phyloP scores from a whole-genome alignment of 2,888 invertebrate genomes.

The Drosophila aldrichi region DNA sequence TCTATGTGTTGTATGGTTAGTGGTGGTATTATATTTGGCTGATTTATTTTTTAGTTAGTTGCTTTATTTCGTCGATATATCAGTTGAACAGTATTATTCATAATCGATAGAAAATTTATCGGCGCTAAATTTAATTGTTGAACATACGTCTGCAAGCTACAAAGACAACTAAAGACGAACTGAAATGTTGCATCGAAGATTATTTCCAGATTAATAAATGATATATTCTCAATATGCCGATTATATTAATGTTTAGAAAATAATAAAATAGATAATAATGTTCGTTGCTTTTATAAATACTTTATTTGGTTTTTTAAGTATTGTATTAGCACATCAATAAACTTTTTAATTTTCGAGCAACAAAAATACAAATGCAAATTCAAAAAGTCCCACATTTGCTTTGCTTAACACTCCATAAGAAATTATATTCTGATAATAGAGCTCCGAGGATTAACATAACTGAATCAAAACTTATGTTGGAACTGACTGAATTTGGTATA shows the following conservation, averaged over 20 bases:
- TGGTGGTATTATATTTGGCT: not conserved
- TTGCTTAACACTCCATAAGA: not conserved
- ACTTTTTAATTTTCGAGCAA: constrained; percentile 5
- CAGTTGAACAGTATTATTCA: not conserved
- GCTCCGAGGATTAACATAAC: not conserved
- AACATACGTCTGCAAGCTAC: not conserved
- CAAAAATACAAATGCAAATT: constrained; percentile 6
- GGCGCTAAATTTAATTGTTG: not conserved
- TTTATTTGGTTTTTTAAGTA: constrained; percentile 48
- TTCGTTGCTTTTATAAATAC: constrained; percentile 14
- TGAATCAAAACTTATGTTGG: not conserved
- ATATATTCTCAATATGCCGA: not conserved
- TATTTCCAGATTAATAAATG: not conserved
- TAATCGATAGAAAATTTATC: not conserved
- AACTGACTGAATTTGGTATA: constrained; percentile 5
- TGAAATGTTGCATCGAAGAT: not conserved
- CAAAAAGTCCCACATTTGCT: constrained; percentile 4
- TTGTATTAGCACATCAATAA: constrained; percentile 4
- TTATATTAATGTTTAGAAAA: not conserved
- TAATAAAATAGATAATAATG: constrained; percentile 2
- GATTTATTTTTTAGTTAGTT: not conserved
- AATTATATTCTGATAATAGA: not conserved
- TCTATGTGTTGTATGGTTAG: too few relatives aligned
- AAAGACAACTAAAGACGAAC: not conserved
- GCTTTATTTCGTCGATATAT: not conserved